Conservation (phyloP, 1,140 invertebrate genomes). For the Parasteatoda tepidariorum region DNA sequence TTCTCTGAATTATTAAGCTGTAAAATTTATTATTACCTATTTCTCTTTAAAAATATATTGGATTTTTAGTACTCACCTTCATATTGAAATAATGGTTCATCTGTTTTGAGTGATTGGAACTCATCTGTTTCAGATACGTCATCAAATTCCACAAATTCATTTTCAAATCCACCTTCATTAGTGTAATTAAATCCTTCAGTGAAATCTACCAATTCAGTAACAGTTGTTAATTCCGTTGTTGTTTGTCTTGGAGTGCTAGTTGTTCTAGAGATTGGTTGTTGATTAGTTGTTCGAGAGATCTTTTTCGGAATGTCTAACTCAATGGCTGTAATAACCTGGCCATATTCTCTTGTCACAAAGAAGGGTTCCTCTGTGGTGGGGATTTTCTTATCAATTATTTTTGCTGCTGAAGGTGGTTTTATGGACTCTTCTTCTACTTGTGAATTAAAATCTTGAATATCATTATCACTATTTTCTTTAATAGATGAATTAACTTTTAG, state of each 20-base stretch:
- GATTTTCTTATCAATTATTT: background rate
- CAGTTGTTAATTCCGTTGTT: background rate
- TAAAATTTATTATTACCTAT: no score
- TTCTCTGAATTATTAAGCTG: no score
- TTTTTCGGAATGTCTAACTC: background rate
- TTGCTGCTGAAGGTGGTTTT: background rate
- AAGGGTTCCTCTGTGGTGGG: conserved; percentile 35
- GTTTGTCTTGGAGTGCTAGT: background rate
- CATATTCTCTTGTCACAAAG: conserved; percentile 50
- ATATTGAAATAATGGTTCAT: background rate
- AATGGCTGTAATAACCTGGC: conserved; percentile 19
- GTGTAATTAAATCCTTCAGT: background rate
- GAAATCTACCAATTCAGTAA: background rate
- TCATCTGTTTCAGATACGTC: background rate
- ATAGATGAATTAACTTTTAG: background rate
- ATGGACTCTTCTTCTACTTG: background rate
- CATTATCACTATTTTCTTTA: background rate
- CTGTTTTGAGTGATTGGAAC: background rate
- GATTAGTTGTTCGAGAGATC: background rate
- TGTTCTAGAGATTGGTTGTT: no score
- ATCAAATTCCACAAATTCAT: background rate
- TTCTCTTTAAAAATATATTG: no score
- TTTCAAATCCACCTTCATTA: background rate
- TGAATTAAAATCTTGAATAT: no score
- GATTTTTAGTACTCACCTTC: background rate